Evolutionary conservation across 2,888 invertebrate species (phyloP).

Genomic region (Chrysolina americana): DNA sequence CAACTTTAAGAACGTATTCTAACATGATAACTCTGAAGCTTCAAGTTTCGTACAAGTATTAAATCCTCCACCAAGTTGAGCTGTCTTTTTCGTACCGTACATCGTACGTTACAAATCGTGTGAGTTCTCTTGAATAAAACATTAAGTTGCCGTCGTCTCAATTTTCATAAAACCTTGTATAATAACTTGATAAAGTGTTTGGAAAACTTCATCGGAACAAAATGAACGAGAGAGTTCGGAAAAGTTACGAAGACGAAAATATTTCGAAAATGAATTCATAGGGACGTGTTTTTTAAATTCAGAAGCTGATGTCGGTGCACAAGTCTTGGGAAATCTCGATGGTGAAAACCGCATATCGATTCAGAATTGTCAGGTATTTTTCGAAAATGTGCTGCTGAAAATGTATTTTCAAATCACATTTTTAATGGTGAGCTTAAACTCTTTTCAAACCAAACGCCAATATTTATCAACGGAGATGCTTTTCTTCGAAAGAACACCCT

Average conservation of each 20-base stretch:
- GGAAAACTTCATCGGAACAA: constrained; percentile 8
- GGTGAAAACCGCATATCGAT: too few species aligned
- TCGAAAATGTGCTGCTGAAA: too few species aligned
- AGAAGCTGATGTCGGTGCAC: too few species aligned
- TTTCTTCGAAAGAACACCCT: too few species aligned
- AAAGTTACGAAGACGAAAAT: neutral
- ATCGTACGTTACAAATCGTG: constrained; percentile 27
- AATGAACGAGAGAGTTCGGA: constrained; percentile 3
- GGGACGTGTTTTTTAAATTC: neutral
- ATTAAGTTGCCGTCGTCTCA: constrained; percentile 7
- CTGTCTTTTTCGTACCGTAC: constrained; percentile 14
- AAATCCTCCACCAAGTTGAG: neutral
- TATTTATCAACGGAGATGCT: too few species aligned
- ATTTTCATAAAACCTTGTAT: constrained; percentile 14
- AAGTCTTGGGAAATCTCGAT: too few species aligned
- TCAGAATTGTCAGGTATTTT: too few species aligned
- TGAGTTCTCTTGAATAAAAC: constrained; percentile 27
- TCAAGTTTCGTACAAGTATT: neutral
- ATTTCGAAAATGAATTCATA: neutral
- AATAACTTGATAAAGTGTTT: constrained; percentile 12
- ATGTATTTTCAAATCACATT: too few species aligned
- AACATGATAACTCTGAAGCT: too few species aligned
- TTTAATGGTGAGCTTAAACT: too few species aligned
- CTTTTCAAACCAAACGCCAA: too few species aligned
- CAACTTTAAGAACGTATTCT: too few species aligned